Evolutionary conservation across 2,797 vertebrate genomes (phyloP), one percentile per base, ranked within the genome.

Genomic region (Simalia tracyae): DNA sequence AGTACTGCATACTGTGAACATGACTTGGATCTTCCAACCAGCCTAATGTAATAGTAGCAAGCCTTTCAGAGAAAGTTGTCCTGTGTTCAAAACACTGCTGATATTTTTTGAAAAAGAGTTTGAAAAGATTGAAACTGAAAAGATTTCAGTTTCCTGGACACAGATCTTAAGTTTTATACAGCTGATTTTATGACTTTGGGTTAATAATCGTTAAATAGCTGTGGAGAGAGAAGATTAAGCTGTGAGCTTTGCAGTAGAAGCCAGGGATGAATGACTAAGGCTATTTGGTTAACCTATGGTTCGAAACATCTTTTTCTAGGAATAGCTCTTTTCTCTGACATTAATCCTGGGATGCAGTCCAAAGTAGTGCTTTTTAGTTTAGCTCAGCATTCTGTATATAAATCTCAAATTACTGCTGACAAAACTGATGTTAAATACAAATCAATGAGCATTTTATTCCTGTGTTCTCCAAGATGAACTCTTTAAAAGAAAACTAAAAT

Each of bases 391-490:
- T 95, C 93, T 94, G 72, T 50, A 28, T 93, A 89, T 89, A 95
- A 95, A 95, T 95, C 91, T 95, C 94, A 90, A 96, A 93, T 96
- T 96, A 95, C 86, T 96, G 95, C 95, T 97, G 96, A 95, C 87
- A 88, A 93, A 96, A 95, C 92, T 57, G 94, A 95, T 61, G 26
- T 81, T 72, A 95, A 94, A 92, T 95, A 64, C 92, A 96, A 95
- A 96, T 96, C 91, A 89, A 87, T 97, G 93, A 85, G 57, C 24
- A 56, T 96, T 96, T 90, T 93, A 87, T 93, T 96, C 91, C 81
- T 87, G 63, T 86, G 5, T 95, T 97, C 92, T 93, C 87, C 63
- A 93, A 90, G 86, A 92, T 92, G 90, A 95, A 81, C 88, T 50
- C 17, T 96, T 91, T 95, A 92, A 95, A 93, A 95, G 91, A 95